A percentile compares a stretch with the other conserved stretches of the same genome.
Evolutionary conservation across 2,888 invertebrate genomes (phyloP).

Genomic region (Helobdella robusta): DNA sequence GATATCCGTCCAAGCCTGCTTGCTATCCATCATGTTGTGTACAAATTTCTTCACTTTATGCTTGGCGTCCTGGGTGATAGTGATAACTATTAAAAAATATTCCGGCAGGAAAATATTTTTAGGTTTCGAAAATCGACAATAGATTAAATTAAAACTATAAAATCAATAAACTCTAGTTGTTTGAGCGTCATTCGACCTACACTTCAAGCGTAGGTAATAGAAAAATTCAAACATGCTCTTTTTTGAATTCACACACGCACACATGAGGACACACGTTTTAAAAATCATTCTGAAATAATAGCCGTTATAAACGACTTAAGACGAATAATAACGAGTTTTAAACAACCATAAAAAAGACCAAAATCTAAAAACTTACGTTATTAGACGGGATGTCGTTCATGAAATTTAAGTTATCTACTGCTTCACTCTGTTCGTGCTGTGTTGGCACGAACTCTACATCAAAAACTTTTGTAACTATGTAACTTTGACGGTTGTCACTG

Average conservation of each 20-base stretch:
- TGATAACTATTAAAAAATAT: not conserved
- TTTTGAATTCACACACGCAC: no score
- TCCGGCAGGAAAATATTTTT: not conserved
- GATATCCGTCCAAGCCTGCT: not conserved
- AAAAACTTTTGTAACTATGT: conserved; percentile 48
- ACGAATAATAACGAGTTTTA: no score
- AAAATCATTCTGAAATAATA: no score
- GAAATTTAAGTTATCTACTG: conserved; percentile 45
- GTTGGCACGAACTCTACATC: conserved; percentile 41
- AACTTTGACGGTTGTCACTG: conserved; percentile 40
- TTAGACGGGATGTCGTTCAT: conserved; percentile 34
- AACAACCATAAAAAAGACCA: not conserved
- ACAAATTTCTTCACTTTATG: conserved; percentile 13
- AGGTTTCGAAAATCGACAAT: not conserved
- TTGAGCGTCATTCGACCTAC: no score
- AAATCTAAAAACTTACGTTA: conserved; percentile 25
- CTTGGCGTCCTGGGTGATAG: not conserved
- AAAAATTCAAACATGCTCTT: no score
- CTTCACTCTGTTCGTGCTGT: conserved; percentile 34
- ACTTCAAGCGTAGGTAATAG: no score
- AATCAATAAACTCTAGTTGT: no score
- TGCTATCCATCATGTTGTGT: conserved; percentile 6
- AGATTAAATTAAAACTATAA: no score
- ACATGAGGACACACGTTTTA: no score
- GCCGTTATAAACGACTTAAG: no score